Evolutionary conservation across 2,113 vertebrate genomes (phyloP), one percentile per base, ranked within the genome.

Genomic region (Odocoileus virginianus): DNA sequence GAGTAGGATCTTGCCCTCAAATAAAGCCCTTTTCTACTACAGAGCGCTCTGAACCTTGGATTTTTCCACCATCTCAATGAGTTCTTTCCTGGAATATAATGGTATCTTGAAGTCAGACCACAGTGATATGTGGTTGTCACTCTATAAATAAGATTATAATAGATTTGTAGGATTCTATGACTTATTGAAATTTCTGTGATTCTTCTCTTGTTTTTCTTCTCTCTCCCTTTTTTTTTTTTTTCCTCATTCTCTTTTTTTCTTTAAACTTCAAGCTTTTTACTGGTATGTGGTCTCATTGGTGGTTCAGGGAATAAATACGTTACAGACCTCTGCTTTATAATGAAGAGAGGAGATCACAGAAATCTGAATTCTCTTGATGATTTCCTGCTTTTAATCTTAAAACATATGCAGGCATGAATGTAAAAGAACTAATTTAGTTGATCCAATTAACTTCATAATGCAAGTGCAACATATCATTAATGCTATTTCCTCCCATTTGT

Each of bases 361-460:
- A 93, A 89, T 88, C 45, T 85, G 40, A 78, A 12, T 91, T 61
- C 19, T 61, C 30, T 79, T 93, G 45, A 92, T 92, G 64, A 97
- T 84, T 94, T 86, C 76, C 85, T 71, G 6, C n/a, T 74, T 94
- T 89, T 57, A 97, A 54, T 36, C 6, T 94, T 95, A 91, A 83
- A 97, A 90, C n/a, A 87, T 40, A 86, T 16, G 79, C 57, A 96
- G 83, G 30, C 67, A 60, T 91, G 93, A 92, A 92, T 91, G 45
- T 43, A 91, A 97, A 95, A 95, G 78, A 97, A 79, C 91, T 95
- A 94, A 94, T 98, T 92, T 90, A 58, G 52, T 78, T 94, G 90
- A 97, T 97, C 81, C 50, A 96, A 97, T 97, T 97, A 97, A 89
- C 82, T 97, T 97, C 61, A 89, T 91, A 88, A 91, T 89, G 91